These are phyloP conservation scores for Tympanuchus pallidicinctus DNA, from an alignment of 2,113 vertebrate species.

Conservation along the genomic window DNA sequence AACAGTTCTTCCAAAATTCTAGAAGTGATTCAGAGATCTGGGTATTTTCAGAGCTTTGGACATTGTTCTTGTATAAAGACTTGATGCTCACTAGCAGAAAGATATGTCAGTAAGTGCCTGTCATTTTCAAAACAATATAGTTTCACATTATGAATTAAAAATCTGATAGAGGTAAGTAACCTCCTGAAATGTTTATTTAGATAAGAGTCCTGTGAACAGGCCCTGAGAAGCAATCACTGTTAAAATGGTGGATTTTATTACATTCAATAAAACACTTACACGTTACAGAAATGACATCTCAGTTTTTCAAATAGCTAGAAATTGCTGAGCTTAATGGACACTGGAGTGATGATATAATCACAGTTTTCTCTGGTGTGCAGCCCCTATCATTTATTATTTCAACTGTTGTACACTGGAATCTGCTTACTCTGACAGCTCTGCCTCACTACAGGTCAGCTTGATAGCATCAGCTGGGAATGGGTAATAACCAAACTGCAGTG, in stretches of 20 bases:
- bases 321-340: conserved; percentile 55
- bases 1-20: neutral
- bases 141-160: conserved; percentile 39
- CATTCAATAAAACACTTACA: conserved; percentile 23
- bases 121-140: neutral
- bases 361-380: conserved; percentile 38
- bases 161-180: conserved; percentile 12
- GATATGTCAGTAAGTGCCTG: neutral
- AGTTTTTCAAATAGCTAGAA: conserved; percentile 52
- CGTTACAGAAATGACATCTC: conserved; percentile 43
- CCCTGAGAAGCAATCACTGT: conserved; percentile 20
- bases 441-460: neutral
- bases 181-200: conserved; percentile 47
- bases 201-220: neutral
- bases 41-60: neutral
- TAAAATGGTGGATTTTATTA: conserved; percentile 57
- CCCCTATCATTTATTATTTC: conserved; percentile 58
- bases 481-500: conserved; percentile 45
- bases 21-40: neutral
- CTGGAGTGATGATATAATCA: conserved; percentile 62
- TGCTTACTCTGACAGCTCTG: conserved; percentile 41
- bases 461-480: conserved; percentile 21
- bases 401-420: neutral
- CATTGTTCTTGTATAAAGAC: neutral
- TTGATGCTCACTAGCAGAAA: neutral